Conservation (phyloP, 1,140 invertebrate species). For the Delia radicum region DNA sequence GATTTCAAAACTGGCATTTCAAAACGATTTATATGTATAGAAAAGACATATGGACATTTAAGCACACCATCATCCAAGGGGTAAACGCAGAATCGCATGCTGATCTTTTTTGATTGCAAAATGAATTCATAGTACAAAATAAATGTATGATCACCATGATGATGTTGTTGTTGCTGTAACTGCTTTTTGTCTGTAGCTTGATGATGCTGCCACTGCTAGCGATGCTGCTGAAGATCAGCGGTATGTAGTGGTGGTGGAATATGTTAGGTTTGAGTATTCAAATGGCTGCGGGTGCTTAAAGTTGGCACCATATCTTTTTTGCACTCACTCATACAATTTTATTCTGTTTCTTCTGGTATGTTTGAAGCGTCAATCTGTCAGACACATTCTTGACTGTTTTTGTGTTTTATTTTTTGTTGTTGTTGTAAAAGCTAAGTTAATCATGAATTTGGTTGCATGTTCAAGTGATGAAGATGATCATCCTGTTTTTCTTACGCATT, state of each 20-base stretch:
- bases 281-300: conserved; percentile 23
- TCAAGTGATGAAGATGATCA: neutral
- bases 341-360: neutral
- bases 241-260: neutral
- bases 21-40: conserved; percentile 44
- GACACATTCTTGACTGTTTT: conserved; percentile 10
- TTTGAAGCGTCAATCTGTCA: conserved; percentile 5
- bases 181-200: too few species aligned
- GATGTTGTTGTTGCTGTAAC: conserved; percentile 3
- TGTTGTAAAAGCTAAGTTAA: conserved; percentile 13
- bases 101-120: conserved; percentile 39
- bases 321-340: neutral
- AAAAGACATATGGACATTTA: conserved; percentile 9
- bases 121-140: conserved; percentile 13
- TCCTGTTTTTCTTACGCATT: conserved; percentile 5
- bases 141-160: conserved; percentile 9
- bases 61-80: neutral
- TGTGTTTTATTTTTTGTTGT: neutral
- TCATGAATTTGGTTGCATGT: conserved; percentile 19
- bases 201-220: neutral
- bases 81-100: conserved; percentile 41
- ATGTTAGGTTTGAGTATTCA: neutral
- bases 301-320: conserved; percentile 5
- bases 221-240: neutral
- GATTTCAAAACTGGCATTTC: conserved; percentile 56